Evolutionary conservation across 2,113 vertebrate genomes (phyloP), one percentile per base, ranked within the genome.

Genomic region (Cavia porcellus): DNA sequence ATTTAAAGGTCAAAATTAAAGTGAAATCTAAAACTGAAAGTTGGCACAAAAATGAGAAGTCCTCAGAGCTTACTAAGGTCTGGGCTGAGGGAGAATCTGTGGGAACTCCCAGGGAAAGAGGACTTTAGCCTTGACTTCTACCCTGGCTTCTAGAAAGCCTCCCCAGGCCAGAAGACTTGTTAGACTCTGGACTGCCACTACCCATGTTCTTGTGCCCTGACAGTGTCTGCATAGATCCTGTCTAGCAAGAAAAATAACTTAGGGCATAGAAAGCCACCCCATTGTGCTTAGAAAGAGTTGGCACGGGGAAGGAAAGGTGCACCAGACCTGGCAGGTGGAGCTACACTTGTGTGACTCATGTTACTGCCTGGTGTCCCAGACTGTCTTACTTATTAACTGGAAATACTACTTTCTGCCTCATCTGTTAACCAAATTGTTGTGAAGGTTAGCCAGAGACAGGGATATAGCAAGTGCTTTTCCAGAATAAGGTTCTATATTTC

Each of bases 111-210:
- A 74, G 20, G 2, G 7, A n/a, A 25, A 89, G 22, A 28, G 57
- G 24, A 61, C 11, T 15, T 47, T 20, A 86, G 61, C 14, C 20
- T 74, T 45, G 42, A 59, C 38, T 55, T 87, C 10, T 50, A 3
- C 9, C 22, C 28, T 38, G 28, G 8, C 47, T 97, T 91, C 82
- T 59, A 80, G 83, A 96, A 94, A 94, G 38, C 86, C 17, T 75
- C 30, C 19, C 28, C 28, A 95, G 47, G 20, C 55, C 22, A 2
- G n/a, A 52, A 59, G 57, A 22, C 30, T 64, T n/a, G 24, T 57
- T 59, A 57, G 93, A 75, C 62, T 68, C 42, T 52, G 32, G 7
- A 24, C 47, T 35, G 24, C 24, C 66, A 11, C 50, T 25, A 0
- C 32, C 59, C 3, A 0, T 75, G 45, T 45, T 61, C 28, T 24